Evolutionary conservation across 1,140 invertebrate genomes (phyloP), one percentile per base, ranked within the genome.

Genomic region (Leptinotarsa undecemlineata): DNA sequence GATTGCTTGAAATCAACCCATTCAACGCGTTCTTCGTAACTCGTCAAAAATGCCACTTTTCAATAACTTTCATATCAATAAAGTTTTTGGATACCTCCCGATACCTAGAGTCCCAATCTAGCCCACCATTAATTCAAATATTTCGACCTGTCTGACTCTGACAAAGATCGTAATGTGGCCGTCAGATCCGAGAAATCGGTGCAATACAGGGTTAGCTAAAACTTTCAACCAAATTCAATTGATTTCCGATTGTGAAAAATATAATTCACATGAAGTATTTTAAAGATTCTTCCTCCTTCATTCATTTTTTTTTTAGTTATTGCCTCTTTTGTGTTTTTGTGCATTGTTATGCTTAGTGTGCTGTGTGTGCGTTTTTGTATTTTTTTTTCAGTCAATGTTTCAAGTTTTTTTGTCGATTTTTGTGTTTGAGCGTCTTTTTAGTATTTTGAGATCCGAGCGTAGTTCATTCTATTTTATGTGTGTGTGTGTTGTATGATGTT

Each of bases 71-170:
- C 21, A 67, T 13, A 67, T 67, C 15, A 67, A 26, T 67, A 67
- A 67, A 19, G 4, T 11, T 23, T 11, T 23, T 14, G 64, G 15
- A 3, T 67, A 21, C 33, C 33, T 23, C 33, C 33, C n/a, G 64
- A 23, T 42, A 67, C 21, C 21, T 23, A 23, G 8, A 67, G 19
- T 26, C 64, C 19, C 21, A 57, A n/a, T 57, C 51, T 15, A 3
- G 15, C 64, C 21, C 64, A 42, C n/a, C 64, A 67, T 67, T 67
- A 67, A 67, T 67, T 42, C 64, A 26, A 67, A 21, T 21, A 21
- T 6, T 67, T 67, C 64, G 8, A 67, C 64, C 64, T 67, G 64
- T 67, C 64, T 23, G 26, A 26, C 26, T 67, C 23, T 19, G 64
- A 67, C n/a, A 26, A 67, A n/a, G n/a, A 23, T n/a, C 64, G 42